phyloP scores from a whole-genome alignment of 2,113 vertebrate species.

The Seriola quinqueradiata region DNA sequence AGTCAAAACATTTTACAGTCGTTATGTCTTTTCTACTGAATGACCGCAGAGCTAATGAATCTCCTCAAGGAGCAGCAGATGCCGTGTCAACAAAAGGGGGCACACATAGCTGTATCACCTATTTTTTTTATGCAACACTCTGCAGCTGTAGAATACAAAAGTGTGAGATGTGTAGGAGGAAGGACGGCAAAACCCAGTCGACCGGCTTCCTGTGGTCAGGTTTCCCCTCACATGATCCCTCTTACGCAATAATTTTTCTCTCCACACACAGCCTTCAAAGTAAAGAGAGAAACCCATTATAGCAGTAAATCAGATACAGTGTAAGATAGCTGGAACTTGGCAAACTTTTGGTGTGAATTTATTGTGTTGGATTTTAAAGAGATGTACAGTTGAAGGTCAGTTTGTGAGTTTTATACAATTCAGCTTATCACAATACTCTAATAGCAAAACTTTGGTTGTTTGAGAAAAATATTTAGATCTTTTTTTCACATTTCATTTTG shows the following conservation, averaged over 20 bases:
- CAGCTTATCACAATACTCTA: not conserved
- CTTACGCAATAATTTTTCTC: slow-evolving; percentile 38
- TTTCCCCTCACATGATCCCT: slow-evolving; percentile 53
- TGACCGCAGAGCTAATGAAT: not conserved
- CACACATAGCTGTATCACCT: accelerated
- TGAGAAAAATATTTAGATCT: not conserved
- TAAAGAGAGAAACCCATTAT: not conserved
- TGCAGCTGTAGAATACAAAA: not conserved
- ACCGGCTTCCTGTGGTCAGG: slow-evolving; percentile 35
- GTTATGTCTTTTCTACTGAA: not conserved
- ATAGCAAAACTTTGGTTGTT: not conserved
- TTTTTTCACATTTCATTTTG: too few relatives aligned
- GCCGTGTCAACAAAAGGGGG: not conserved
- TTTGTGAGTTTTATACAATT: not conserved
- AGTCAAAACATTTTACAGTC: too few relatives aligned
- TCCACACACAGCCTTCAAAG: not conserved
- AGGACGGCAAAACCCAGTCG: not conserved
- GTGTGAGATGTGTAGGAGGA: not conserved
- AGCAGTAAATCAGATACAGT: not conserved
- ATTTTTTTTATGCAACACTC: not conserved
- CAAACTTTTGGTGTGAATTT: not conserved
- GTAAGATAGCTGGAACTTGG: not conserved
- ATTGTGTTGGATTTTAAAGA: not conserved
- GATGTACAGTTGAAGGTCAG: slow-evolving; percentile 50
- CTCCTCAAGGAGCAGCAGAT: not conserved